phyloP scores from a whole-genome alignment of 2,113 vertebrate species.

The Atherinomorus stipes region DNA sequence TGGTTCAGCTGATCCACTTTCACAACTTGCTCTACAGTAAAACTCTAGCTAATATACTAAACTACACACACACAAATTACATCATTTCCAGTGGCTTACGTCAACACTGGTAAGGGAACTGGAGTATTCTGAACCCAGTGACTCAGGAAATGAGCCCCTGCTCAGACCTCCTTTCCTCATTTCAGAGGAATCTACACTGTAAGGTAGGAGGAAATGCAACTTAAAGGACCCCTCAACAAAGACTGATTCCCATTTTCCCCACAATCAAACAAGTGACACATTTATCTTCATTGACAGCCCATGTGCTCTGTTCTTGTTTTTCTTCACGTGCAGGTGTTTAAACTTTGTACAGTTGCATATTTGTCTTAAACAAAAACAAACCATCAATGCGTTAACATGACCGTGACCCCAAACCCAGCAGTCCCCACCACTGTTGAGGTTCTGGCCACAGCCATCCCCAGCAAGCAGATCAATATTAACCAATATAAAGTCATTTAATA shows the following conservation, averaged over 20 bases:
- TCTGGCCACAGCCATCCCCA: constrained; percentile 24
- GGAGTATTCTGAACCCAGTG: constrained; percentile 34
- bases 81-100: constrained; percentile 46
- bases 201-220: constrained; percentile 31
- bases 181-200: constrained; percentile 33
- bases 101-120: constrained; percentile 9
- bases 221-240: constrained; percentile 9
- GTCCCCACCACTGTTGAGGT: neutral
- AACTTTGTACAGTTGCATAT: neutral
- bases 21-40: neutral
- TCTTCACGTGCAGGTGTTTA: neutral
- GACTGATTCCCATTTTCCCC: neutral
- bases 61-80: neutral
- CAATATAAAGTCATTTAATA: constrained; percentile 29
- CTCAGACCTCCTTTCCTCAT: constrained; percentile 36
- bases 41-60: neutral
- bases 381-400: neutral
- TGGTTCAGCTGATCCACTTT: neutral
- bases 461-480: constrained; percentile 30
- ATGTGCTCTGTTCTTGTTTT: neutral
- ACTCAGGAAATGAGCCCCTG: constrained; percentile 35
- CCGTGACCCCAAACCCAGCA: neutral
- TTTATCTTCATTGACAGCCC: constrained; percentile 6
- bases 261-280: neutral
- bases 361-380: constrained; percentile 6